Conservation (phyloP, 1,140 invertebrate genomes). For the Drosophila nannoptera region DNA sequence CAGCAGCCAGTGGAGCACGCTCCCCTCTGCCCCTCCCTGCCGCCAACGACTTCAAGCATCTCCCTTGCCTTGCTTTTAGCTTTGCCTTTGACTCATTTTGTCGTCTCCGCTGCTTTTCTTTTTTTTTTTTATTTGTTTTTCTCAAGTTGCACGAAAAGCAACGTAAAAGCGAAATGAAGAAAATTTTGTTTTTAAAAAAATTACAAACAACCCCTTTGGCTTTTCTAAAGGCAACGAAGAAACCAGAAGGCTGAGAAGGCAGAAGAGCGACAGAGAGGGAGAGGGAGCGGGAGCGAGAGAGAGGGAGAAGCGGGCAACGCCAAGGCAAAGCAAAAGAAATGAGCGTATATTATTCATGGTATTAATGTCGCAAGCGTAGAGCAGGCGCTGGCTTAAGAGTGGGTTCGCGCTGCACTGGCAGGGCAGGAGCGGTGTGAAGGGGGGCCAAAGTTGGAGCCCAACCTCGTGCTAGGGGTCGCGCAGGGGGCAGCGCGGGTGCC, state of each 20-base stretch:
- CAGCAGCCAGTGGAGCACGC: slow-evolving; percentile 19
- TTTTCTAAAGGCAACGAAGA: slow-evolving; percentile 40
- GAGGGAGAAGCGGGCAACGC: slow-evolving; percentile 19
- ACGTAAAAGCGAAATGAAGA: slow-evolving; percentile 68
- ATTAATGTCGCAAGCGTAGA: slow-evolving; percentile 60
- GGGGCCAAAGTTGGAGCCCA: neutral
- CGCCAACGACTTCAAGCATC: neutral
- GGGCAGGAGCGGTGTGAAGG: neutral
- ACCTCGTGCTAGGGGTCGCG: neutral
- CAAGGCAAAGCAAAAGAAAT: slow-evolving; percentile 65
- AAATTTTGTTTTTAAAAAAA: slow-evolving; percentile 75
- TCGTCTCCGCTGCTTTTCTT: slow-evolving; percentile 9
- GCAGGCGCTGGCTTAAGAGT: neutral
- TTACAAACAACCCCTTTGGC: slow-evolving; percentile 75
- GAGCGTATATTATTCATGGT: slow-evolving; percentile 75
- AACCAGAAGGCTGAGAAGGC: slow-evolving; percentile 22
- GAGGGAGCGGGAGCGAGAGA: neutral
- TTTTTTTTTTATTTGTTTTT: slow-evolving; percentile 63
- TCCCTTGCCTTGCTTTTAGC: slow-evolving; percentile 24
- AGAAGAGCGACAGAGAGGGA: neutral
- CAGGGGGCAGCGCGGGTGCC: neutral
- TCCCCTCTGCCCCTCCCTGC: no score
- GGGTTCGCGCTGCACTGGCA: neutral
- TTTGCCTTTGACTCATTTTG: slow-evolving; percentile 70
- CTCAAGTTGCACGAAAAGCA: slow-evolving; percentile 67